Percentiles rank a stretch among this genome's conserved stretches.
Evolutionary conservation across 2,113 vertebrate genomes (phyloP).

Genomic region (Clarias gariepinus): DNA sequence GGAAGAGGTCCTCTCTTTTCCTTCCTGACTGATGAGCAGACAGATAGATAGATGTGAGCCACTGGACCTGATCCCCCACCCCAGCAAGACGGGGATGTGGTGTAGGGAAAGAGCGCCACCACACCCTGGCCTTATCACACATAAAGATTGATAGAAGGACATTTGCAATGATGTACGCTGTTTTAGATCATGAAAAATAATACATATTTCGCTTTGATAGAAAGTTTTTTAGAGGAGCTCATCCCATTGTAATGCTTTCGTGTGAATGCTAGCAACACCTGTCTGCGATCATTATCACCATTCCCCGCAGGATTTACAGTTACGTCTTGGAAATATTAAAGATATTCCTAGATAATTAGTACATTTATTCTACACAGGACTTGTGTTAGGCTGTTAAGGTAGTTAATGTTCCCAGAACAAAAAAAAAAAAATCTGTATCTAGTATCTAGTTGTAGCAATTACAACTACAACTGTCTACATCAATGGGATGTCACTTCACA

Average conservation of each 20-base stretch:
- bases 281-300: background rate
- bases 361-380: background rate
- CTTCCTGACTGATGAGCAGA: conserved; percentile 65
- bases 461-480: background rate
- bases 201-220: background rate
- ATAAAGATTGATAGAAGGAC: background rate
- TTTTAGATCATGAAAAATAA: background rate
- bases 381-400: too few species aligned
- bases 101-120: conserved; percentile 25
- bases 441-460: background rate
- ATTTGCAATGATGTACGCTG: background rate
- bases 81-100: conserved; percentile 42
- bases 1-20: conserved; percentile 64
- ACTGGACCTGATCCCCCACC: conserved; percentile 38
- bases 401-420: background rate
- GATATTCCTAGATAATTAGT: background rate
- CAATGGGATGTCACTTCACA: background rate
- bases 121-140: conserved; percentile 35
- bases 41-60: conserved; percentile 54
- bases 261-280: background rate
- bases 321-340: background rate
- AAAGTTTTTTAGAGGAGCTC: background rate
- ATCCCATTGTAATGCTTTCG: background rate
- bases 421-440: background rate
- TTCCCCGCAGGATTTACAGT: background rate